These are phyloP conservation scores for Epinephelus fuscoguttatus DNA, from an alignment of 2,113 vertebrate genomes.

Conservation along the genomic window DNA sequence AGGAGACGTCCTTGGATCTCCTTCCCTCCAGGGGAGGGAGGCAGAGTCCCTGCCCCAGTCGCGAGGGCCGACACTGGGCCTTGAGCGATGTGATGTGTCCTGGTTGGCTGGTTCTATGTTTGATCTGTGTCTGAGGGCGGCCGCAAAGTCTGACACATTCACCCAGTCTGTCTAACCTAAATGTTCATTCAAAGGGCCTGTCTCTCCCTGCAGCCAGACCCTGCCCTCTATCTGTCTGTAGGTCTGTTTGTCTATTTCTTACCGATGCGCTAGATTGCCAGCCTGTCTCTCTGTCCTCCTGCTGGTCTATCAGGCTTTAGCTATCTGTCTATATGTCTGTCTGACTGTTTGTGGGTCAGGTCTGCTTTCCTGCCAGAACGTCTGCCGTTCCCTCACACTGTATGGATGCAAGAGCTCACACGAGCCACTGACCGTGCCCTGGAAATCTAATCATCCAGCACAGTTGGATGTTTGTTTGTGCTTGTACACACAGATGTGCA, in stretches of 20 bases:
- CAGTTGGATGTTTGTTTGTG: slow-evolving; percentile 76
- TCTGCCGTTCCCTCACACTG: slow-evolving; percentile 16
- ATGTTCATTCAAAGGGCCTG: slow-evolving; percentile 69
- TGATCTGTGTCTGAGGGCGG: slow-evolving; percentile 69
- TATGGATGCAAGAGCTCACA: slow-evolving; percentile 50
- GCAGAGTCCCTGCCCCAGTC: slow-evolving; percentile 43
- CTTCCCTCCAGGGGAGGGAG: slow-evolving; percentile 19
- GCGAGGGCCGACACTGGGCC: slow-evolving; percentile 42
- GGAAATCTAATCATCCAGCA: slow-evolving; percentile 80
- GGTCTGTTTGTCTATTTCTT: slow-evolving; percentile 36
- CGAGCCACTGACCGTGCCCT: slow-evolving; percentile 71
- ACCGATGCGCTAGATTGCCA: slow-evolving; percentile 6
- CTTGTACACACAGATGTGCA: slow-evolving; percentile 81
- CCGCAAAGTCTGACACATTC: slow-evolving; percentile 46
- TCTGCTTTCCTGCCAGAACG: slow-evolving; percentile 24
- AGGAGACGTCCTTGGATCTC: slow-evolving; percentile 66
- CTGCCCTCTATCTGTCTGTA: slow-evolving; percentile 48
- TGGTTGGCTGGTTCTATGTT: slow-evolving; percentile 61
- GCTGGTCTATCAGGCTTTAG: not conserved
- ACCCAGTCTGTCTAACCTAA: slow-evolving; percentile 75
- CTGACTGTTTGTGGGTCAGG: slow-evolving; percentile 55
- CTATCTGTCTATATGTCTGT: slow-evolving; percentile 19
- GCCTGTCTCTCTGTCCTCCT: slow-evolving; percentile 17
- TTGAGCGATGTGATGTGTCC: slow-evolving; percentile 62
- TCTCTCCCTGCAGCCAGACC: slow-evolving; percentile 60